phyloP scores from a whole-genome alignment of 1,140 invertebrate species.

The Solen grandis region DNA sequence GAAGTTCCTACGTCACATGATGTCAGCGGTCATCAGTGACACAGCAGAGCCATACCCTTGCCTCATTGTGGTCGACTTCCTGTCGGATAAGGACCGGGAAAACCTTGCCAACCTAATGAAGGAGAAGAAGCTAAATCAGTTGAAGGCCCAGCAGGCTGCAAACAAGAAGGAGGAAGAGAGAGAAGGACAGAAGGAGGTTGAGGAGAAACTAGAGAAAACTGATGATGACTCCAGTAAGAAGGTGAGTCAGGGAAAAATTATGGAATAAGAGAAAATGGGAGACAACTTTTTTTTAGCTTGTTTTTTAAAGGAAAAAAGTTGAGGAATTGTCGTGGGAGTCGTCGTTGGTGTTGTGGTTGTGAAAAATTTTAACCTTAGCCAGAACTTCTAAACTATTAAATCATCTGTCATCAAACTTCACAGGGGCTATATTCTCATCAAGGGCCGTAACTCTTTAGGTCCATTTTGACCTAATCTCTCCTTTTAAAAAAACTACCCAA shows the following conservation, averaged over 20 bases:
- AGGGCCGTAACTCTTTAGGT: no score
- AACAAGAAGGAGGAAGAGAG: neutral
- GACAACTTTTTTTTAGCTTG: no score
- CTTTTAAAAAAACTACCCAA: no score
- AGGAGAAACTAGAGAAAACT: neutral
- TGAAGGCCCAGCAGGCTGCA: constrained; percentile 3
- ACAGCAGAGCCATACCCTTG: constrained; percentile 65
- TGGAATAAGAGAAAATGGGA: constrained; percentile 1
- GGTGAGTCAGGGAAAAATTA: neutral
- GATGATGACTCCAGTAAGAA: neutral
- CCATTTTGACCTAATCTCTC: no score
- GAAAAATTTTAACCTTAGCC: no score
- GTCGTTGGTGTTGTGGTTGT: no score
- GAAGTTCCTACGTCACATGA: constrained; percentile 72
- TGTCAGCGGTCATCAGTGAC: constrained; percentile 56
- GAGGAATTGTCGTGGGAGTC: no score
- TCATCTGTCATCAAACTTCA: no score
- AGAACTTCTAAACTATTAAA: no score
- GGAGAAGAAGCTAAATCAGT: constrained; percentile 28
- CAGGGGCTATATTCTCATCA: no score
- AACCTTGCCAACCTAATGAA: constrained; percentile 26
- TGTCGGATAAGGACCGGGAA: constrained; percentile 20
- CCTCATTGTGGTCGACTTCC: constrained; percentile 67
- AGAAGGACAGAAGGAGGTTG: neutral
- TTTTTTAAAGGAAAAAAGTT: no score